These are phyloP conservation scores for Catostomus latipinnis DNA, from an alignment of 2,797 vertebrate genomes.

Conservation along the genomic window DNA sequence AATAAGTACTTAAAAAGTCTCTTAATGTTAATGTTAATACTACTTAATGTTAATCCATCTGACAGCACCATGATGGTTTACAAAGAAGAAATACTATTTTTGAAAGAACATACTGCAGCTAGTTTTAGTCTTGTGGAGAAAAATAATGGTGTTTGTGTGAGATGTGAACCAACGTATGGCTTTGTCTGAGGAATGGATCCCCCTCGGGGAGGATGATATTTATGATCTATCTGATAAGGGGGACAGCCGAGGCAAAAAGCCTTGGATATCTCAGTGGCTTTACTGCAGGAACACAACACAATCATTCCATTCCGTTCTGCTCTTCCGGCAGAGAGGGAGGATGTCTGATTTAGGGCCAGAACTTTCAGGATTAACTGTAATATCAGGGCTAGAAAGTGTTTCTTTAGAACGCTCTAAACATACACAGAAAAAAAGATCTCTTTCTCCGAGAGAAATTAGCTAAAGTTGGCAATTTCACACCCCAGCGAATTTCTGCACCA, in stretches of 20 bases:
- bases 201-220: constrained; percentile 55
- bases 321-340: constrained; percentile 65
- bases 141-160: constrained; percentile 20
- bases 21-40: background rate
- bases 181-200: constrained; percentile 57
- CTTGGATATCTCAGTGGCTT: constrained; percentile 45
- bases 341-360: constrained; percentile 75
- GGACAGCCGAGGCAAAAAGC: constrained; percentile 40
- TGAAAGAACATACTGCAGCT: constrained; percentile 36
- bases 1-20: background rate
- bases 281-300: constrained; percentile 57
- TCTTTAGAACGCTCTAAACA: constrained; percentile 26
- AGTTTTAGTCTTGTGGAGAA: constrained; percentile 36
- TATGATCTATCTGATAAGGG: constrained; percentile 62
- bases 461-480: constrained; percentile 44
- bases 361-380: constrained; percentile 75
- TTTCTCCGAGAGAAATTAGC: constrained; percentile 35
- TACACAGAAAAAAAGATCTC: constrained; percentile 9
- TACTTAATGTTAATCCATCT: constrained; percentile 11
- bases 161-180: constrained; percentile 35
- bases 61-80: constrained; percentile 10
- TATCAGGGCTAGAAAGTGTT: constrained; percentile 66
- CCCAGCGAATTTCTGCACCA: background rate
- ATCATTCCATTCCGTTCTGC: constrained; percentile 60
- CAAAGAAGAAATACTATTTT: constrained; percentile 31